These are phyloP conservation scores for Diglossa brunneiventris DNA, from an alignment of 2,113 vertebrate genomes.

Conservation along the genomic window DNA sequence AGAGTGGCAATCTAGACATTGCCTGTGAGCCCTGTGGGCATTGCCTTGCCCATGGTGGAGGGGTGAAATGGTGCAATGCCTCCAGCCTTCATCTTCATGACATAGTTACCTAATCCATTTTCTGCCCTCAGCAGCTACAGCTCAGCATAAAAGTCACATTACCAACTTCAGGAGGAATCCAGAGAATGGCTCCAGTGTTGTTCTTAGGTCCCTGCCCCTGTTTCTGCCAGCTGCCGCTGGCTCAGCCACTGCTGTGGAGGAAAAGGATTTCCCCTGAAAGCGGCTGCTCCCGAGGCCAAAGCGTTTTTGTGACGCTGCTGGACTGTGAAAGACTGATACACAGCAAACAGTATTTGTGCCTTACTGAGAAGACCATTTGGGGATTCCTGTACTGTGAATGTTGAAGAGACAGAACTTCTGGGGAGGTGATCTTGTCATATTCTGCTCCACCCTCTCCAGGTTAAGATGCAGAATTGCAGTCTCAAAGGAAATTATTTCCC, in stretches of 20 bases:
- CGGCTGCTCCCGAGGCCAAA: background rate
- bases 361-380: background rate
- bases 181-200: background rate
- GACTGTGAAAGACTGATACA: background rate
- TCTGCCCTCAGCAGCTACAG: background rate
- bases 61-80: background rate
- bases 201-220: background rate
- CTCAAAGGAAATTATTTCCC: constrained; percentile 6
- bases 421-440: constrained; percentile 32
- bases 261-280: background rate
- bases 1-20: background rate
- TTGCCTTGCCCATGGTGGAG: background rate
- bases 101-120: background rate
- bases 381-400: background rate
- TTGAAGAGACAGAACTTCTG: background rate
- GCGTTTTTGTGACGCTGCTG: background rate
- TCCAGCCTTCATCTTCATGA: background rate
- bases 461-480: constrained; percentile 52
- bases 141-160: background rate
- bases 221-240: background rate
- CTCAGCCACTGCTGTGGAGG: background rate
- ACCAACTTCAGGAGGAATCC: background rate
- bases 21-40: background rate
- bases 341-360: background rate
- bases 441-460: constrained; percentile 73